These are phyloP conservation scores for Ochotona curzoniae DNA, from an alignment of 2,113 vertebrate genomes.

Conservation along the genomic window DNA sequence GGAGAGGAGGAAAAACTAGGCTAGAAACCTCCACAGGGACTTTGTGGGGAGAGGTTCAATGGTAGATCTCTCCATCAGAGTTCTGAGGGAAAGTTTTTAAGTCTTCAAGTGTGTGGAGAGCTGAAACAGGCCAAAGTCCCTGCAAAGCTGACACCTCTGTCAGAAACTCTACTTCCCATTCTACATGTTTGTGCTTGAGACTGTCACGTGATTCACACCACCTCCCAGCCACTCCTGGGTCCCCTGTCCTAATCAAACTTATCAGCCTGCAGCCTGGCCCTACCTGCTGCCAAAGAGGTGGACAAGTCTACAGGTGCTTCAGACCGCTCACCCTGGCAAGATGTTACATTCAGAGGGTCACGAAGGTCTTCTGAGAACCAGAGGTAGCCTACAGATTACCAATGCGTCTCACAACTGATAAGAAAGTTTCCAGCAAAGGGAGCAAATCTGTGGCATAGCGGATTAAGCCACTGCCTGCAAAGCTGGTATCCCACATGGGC, in stretches of 20 bases:
- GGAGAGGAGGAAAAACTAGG: neutral
- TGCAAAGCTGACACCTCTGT: slow-evolving; percentile 44
- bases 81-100: neutral
- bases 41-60: neutral
- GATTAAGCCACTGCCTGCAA: too few species aligned
- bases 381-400: neutral
- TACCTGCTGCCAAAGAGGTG: neutral
- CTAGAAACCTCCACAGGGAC: neutral
- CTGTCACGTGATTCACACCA: neutral
- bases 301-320: neutral
- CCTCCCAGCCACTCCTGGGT: neutral
- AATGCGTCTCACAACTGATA: neutral
- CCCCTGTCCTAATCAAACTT: neutral
- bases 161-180: slow-evolving; percentile 40
- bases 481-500: too few species aligned
- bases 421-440: too few species aligned
- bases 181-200: slow-evolving; percentile 9
- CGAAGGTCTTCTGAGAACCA: neutral
- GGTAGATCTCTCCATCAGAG: slow-evolving; percentile 15
- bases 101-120: neutral
- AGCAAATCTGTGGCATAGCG: too few species aligned
- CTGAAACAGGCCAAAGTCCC: neutral
- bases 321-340: neutral
- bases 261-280: neutral
- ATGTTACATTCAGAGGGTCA: neutral